Conservation (phyloP, 1,140 invertebrate genomes). For the Papilio glaucus region DNA sequence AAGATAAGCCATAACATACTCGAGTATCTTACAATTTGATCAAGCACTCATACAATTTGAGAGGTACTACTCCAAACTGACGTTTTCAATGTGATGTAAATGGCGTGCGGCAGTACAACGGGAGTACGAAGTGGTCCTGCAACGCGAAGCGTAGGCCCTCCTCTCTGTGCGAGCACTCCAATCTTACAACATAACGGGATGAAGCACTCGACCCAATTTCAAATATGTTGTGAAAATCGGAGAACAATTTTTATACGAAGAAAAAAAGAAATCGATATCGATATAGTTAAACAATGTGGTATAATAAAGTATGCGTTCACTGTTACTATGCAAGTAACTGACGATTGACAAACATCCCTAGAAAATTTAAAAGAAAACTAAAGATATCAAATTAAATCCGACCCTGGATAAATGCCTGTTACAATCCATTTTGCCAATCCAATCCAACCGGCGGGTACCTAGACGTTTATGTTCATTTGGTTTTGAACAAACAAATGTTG, state of each 20-base stretch:
- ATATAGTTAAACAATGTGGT: too few species aligned
- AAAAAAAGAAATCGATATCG: neutral
- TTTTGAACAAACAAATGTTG: too few species aligned
- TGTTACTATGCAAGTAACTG: too few species aligned
- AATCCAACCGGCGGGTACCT: too few species aligned
- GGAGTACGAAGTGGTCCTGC: neutral
- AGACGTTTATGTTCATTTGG: too few species aligned
- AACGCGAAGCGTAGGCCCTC: neutral
- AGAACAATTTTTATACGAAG: neutral
- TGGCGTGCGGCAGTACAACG: neutral
- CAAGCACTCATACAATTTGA: neutral
- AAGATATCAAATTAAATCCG: too few species aligned
- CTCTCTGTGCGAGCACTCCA: neutral
- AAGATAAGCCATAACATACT: too few species aligned
- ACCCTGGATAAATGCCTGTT: too few species aligned
- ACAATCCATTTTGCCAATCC: too few species aligned
- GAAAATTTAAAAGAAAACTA: too few species aligned
- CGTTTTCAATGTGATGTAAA: neutral
- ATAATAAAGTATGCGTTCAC: too few species aligned
- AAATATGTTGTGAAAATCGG: constrained; percentile 2
- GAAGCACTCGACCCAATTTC: neutral
- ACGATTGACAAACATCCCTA: too few species aligned
- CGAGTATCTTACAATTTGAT: neutral
- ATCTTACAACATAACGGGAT: constrained; percentile 20
- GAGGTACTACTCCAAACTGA: neutral